Conservation (phyloP, 2,888 invertebrate species). For the Apamea anceps region DNA sequence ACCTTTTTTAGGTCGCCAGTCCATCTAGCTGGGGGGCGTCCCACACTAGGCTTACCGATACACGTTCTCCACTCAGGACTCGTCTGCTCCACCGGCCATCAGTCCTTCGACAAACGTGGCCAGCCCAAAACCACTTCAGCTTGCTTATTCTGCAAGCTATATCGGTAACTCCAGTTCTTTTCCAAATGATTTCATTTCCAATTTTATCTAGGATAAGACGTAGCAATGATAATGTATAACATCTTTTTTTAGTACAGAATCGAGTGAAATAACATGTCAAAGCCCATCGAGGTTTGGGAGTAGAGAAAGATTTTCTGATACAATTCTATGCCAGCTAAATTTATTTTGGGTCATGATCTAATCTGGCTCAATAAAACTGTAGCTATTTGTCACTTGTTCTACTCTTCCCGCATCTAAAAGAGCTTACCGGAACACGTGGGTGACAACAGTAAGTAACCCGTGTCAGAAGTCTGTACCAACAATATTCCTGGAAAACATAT, state of each 20-base stretch:
- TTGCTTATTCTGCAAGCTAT: not conserved
- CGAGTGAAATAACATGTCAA: not conserved
- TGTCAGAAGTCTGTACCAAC: not conserved
- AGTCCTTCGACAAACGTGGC: not conserved
- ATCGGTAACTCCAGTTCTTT: not conserved
- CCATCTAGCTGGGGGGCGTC: too few species aligned
- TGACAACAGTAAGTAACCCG: conserved; percentile 2
- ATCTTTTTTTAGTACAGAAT: not conserved
- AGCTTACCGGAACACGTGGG: not conserved
- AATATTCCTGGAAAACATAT: conserved; percentile 5
- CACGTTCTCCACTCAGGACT: not conserved
- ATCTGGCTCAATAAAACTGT: not conserved
- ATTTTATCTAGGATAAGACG: not conserved
- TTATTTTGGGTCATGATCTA: not conserved
- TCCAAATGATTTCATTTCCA: not conserved
- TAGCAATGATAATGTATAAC: not conserved
- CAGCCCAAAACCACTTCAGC: not conserved
- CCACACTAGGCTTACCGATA: too few species aligned
- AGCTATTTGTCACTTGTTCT: not conserved
- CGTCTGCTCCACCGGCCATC: not conserved
- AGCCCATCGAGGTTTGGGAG: not conserved
- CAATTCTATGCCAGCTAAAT: not conserved
- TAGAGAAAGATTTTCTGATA: not conserved
- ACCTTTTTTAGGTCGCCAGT: too few species aligned
- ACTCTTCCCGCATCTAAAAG: conserved; percentile 8